Base-by-base conservation (phyloP, 1,140 invertebrate genomes). In the Tetragnatha versicolor region DNA sequence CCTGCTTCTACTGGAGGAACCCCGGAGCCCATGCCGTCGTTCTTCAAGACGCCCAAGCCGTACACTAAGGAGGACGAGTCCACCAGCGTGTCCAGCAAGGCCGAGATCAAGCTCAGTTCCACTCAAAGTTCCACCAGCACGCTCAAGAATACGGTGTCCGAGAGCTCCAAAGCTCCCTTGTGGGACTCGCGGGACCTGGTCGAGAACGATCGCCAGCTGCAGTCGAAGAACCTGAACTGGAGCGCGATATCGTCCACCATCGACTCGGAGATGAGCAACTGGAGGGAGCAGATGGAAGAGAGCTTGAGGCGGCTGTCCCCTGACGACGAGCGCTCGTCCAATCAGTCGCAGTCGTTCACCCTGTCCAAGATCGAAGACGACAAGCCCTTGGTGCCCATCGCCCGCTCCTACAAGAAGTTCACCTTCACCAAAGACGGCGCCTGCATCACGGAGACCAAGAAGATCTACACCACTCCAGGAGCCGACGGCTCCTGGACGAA, bases 391-490 rank as follows among this genome's bases (percentile, higher is more conserved):
- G 79, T 80, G 2, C 83, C 83, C 20, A 83, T 83, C 20, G 65
- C 83, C 35, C 49, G 83, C 12, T 82, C 81, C 33, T 83, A 83
- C 49, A 83, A 82, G 61, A 83, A 83, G 45, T 80, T 83, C 12
- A 83, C 80, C 3, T 83, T 83, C 45, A 83, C 82, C 12, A 83
- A 83, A 75, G 83, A 83, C 61, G 83, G 83, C 25, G 81, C 83
- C 17, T 80, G 79, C 58, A 82, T 83, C 22, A 83, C 82, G 7
- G 83, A 83, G 75, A 83, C 80, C 10, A 81, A 82, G 3, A 83
- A 83, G 58, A 81, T 83, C 12, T 82, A 84, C 25, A 76, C 81
- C 10, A 76, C 68, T 27, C 80, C 83, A 35, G 78, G 72, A 20
- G 69, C 79, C 22, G 82, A 82, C 66, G 83, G 83, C 20, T 73